Conservation (phyloP, 92 coral and sea anemone genomes). For the Zoanthus sansibaricus region DNA sequence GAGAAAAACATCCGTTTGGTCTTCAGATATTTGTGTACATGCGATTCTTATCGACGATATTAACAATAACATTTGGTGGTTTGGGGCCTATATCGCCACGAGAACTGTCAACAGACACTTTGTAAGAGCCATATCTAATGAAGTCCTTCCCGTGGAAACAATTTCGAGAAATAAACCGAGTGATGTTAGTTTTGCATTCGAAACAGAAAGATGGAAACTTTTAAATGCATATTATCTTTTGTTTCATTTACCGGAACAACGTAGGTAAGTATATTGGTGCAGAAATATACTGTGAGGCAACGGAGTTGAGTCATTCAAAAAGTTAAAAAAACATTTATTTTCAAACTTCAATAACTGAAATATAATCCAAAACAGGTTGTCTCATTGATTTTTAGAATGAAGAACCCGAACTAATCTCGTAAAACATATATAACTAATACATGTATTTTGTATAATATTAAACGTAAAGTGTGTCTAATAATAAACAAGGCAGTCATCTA, state of each 20-base stretch:
- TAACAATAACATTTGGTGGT: not conserved
- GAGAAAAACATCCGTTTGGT: not conserved
- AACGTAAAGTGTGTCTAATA: too few species aligned
- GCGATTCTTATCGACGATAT: not conserved
- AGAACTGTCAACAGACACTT: not conserved
- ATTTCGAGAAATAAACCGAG: not conserved
- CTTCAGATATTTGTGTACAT: not conserved
- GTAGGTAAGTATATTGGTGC: not conserved
- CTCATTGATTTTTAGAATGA: too few species aligned
- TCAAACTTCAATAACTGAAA: too few species aligned
- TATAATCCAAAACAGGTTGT: too few species aligned
- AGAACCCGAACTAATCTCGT: too few species aligned
- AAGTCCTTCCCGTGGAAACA: not conserved
- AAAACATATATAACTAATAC: too few species aligned
- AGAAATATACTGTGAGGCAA: not conserved
- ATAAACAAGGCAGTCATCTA: too few species aligned
- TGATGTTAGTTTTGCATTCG: not conserved
- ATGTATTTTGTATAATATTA: too few species aligned
- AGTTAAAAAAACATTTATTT: too few species aligned
- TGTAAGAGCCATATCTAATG: not conserved
- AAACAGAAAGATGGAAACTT: not conserved
- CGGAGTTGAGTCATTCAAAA: too few species aligned
- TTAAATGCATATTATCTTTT: not conserved
- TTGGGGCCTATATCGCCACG: not conserved
- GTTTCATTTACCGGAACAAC: conserved; percentile 1